Evolutionary conservation across 2,797 vertebrate genomes (phyloP).

Genomic region (Fundulus diaphanus): DNA sequence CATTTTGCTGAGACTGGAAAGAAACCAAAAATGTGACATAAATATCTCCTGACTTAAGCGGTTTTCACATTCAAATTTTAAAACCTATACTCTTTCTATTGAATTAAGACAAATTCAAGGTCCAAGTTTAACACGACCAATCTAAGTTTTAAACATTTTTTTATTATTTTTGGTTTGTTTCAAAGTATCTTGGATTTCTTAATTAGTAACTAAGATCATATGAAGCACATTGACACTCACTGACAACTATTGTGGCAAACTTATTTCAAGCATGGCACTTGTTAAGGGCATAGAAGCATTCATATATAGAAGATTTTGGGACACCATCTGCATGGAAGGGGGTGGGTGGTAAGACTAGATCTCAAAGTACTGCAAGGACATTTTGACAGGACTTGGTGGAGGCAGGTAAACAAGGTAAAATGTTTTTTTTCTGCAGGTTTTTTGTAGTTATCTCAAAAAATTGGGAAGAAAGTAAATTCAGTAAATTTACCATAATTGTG

Average conservation of each 20-base stretch:
- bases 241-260: not conserved
- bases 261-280: not conserved
- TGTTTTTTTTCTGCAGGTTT: not conserved
- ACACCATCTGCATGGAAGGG: not conserved
- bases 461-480: not conserved
- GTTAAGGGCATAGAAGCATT: not conserved
- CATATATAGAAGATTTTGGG: not conserved
- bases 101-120: no score
- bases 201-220: no score
- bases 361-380: not conserved
- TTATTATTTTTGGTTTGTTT: no score
- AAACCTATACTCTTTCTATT: no score
- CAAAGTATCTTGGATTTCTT: no score
- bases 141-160: no score
- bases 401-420: not conserved
- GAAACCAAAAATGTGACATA: no score
- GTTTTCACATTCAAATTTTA: no score
- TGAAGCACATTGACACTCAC: no score
- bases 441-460: not conserved
- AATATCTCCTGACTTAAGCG: no score
- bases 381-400: not conserved
- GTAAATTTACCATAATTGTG: not conserved
- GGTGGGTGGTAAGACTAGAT: not conserved
- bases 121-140: no score
- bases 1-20: no score